Percentiles rank a stretch among this genome's conserved stretches.
These are phyloP conservation scores for Exocentrus adspersus DNA, from an alignment of 2,888 invertebrate species.

Conservation along the genomic window DNA sequence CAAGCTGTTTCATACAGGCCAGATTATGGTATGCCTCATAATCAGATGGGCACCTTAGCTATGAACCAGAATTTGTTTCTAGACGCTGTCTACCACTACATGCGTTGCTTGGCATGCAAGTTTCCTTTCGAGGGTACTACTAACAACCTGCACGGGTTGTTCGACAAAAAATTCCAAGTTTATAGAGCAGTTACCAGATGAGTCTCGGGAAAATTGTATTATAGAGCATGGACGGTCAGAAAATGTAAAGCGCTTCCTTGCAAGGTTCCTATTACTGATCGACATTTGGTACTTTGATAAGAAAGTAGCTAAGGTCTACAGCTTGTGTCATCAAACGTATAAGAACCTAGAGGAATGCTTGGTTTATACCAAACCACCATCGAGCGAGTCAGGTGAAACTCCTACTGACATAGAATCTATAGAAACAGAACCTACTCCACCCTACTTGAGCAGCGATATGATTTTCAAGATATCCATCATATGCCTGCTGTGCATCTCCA, in stretches of 20 bases:
- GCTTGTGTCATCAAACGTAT: conserved; percentile 75
- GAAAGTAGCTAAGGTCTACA: conserved; percentile 73
- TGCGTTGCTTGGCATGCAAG: conserved; percentile 82
- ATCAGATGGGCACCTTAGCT: conserved; percentile 91
- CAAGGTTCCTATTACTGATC: conserved; percentile 69
- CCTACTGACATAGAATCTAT: conserved; percentile 67
- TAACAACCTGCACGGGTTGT: conserved; percentile 82
- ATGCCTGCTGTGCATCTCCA: conserved; percentile 82
- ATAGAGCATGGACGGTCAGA: conserved; percentile 60
- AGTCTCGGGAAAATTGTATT: conserved; percentile 59
- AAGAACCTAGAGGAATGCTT: conserved; percentile 80
- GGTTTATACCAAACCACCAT: conserved; percentile 64
- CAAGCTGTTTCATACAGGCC: conserved; percentile 83
- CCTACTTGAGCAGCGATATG: conserved; percentile 72
- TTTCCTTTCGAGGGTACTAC: conserved; percentile 90
- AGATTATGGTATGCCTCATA: conserved; percentile 90
- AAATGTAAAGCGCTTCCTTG: conserved; percentile 65
- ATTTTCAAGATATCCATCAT: conserved; percentile 86
- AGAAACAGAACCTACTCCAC: conserved; percentile 66
- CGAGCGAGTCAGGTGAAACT: conserved; percentile 66
- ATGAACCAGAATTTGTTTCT: conserved; percentile 83
- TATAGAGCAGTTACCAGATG: conserved; percentile 66
- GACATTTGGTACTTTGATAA: conserved; percentile 73
- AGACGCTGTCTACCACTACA: conserved; percentile 90
- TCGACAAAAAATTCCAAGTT: conserved; percentile 75